Evolutionary conservation across 2,888 invertebrate genomes (phyloP), one percentile per base, ranked within the genome.

Genomic region (Phorcus lineatus): DNA sequence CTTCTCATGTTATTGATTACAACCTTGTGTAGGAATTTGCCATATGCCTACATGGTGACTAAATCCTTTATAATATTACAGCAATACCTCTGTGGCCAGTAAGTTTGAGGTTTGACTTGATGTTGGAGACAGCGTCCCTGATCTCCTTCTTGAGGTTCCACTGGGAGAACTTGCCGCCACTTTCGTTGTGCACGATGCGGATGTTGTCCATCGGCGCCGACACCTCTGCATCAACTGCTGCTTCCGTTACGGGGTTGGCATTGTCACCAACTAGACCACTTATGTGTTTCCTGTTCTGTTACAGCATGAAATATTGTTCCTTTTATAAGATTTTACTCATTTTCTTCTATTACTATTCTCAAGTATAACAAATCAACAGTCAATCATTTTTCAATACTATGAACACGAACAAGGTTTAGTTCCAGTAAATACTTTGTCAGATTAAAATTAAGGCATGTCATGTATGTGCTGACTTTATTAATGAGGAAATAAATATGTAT

Each of bases 61-160:
- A n/a, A 36, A 4, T 36, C 36, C 2, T 2, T 2, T 2, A 36
- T 7, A 36, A 36, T 36, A 36, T 36, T 36, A 36, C 36, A 36
- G 36, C 36, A 2, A 7, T 19, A 57, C 36, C 22, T 22, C 47
- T 28, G 17, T 24, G 16, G 17, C 22, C 28, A 9, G 74, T 17
- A 3, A 74, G 19, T 24, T 62, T 62, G 3, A 62, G 28, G 62
- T 62, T 62, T 24, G 62, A 62, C n/a, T 79, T 77, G 17, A 88
- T 80, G 28, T 75, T 81, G 11, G 83, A 79, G 55, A 87, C 78
- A 13, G 82, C 83, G 74, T 85, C 85, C 36, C 88, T 84, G 24
- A 90, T 81, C 66, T 89, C 89, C 24, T 78, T 80, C 78, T 85
- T 87, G 55, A 86, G 83, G 77, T 88, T 88, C 74, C 82, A 80